A percentile compares a stretch with the other conserved stretches of the same genome.
Evolutionary conservation across 2,797 vertebrate genomes (phyloP).

Genomic region (Alca torda): DNA sequence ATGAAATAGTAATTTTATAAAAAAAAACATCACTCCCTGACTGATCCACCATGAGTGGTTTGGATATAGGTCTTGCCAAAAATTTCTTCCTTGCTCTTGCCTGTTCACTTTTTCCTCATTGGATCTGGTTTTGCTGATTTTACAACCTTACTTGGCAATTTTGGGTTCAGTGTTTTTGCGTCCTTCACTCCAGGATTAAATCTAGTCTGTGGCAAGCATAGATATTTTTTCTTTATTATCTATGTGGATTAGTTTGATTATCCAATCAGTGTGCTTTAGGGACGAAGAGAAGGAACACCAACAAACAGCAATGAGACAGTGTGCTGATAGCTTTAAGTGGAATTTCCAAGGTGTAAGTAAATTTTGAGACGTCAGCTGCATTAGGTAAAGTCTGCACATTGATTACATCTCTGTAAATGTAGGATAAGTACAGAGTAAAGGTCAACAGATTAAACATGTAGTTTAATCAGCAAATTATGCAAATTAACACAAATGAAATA

Average conservation of each 20-base stretch:
- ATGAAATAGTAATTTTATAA: neutral
- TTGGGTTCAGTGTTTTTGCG: neutral
- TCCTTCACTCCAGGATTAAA: neutral
- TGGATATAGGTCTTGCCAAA: neutral
- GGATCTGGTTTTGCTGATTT: neutral
- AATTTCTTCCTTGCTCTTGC: neutral
- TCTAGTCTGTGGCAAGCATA: neutral
- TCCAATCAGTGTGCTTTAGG: neutral
- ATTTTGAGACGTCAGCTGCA: neutral
- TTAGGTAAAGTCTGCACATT: slow-evolving; percentile 35
- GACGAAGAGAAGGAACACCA: neutral
- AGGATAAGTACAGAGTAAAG: slow-evolving; percentile 64
- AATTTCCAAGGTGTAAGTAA: neutral
- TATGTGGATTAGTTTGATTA: neutral
- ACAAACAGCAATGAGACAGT: neutral
- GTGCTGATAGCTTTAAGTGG: neutral
- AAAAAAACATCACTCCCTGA: neutral
- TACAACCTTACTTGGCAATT: neutral
- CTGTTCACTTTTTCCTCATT: neutral
- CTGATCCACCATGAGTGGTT: neutral
- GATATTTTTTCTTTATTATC: neutral
- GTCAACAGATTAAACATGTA: slow-evolving; percentile 68
- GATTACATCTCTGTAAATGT: slow-evolving; percentile 60
- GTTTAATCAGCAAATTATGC: slow-evolving; percentile 73
- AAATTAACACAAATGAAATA: slow-evolving; percentile 72